Evolutionary conservation across 2,888 invertebrate genomes (phyloP).

Genomic region (Stenodera caucasica): DNA sequence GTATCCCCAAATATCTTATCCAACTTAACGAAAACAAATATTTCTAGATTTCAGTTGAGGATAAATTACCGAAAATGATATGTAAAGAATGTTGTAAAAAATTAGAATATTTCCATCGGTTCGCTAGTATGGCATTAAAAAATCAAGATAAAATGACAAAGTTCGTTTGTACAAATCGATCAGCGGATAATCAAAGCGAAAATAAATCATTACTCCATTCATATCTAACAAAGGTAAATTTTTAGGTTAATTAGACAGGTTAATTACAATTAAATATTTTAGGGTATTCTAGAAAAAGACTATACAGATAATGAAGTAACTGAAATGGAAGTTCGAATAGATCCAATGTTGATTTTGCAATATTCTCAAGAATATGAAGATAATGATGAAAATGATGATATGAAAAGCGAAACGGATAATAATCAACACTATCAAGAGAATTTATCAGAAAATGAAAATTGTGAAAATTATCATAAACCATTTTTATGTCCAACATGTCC

Average conservation of each 20-base stretch:
- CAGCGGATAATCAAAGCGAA: conserved; percentile 50
- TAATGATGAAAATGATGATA: conserved; percentile 51
- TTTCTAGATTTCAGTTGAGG: conserved; percentile 65
- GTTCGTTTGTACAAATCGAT: conserved; percentile 38
- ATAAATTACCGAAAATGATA: conserved; percentile 69
- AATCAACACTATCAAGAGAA: conserved; percentile 23
- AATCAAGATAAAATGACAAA: conserved; percentile 64
- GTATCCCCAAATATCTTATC: not conserved
- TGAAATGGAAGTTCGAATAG: conserved; percentile 69
- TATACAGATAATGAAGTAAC: conserved; percentile 51
- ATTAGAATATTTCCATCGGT: conserved; percentile 67
- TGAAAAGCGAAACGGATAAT: conserved; percentile 23
- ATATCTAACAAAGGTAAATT: conserved; percentile 59
- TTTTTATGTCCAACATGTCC: conserved; percentile 37
- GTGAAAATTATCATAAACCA: conserved; percentile 34
- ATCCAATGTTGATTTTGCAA: conserved; percentile 70
- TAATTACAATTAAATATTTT: conserved; percentile 10
- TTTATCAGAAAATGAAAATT: conserved; percentile 33
- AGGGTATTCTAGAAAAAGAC: conserved; percentile 44
- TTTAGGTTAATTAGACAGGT: not conserved
- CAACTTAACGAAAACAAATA: conserved; percentile 20
- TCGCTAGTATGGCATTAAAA: conserved; percentile 66
- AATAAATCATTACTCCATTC: conserved; percentile 59
- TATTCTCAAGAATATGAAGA: conserved; percentile 58
- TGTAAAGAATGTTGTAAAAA: conserved; percentile 67